phyloP scores from a whole-genome alignment of 2,888 invertebrate genomes.

The Allygus modestus region DNA sequence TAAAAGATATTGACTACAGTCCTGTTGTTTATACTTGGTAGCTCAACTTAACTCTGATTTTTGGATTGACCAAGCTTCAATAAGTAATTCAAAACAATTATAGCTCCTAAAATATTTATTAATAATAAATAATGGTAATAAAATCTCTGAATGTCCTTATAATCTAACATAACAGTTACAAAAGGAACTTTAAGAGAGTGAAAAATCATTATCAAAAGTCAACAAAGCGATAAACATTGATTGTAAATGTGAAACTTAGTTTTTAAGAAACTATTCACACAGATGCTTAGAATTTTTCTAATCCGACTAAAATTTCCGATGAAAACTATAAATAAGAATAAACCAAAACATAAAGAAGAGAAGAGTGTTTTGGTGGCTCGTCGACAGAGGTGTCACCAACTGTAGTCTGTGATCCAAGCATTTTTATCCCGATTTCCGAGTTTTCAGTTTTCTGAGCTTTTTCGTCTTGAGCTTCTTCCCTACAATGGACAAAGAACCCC shows the following conservation, averaged over 20 bases:
- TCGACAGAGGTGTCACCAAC: slow-evolving; percentile 48
- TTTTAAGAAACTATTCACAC: neutral
- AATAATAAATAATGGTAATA: neutral
- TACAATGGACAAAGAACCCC: slow-evolving; percentile 49
- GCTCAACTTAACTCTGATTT: too few species aligned
- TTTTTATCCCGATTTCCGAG: slow-evolving; percentile 53
- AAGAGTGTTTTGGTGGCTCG: slow-evolving; percentile 42
- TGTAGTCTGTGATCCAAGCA: slow-evolving; percentile 60
- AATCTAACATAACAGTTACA: neutral
- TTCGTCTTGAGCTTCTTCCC: slow-evolving; percentile 57
- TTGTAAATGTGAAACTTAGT: neutral
- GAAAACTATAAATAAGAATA: slow-evolving; percentile 35
- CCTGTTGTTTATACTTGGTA: too few species aligned
- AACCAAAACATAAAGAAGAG: slow-evolving; percentile 42
- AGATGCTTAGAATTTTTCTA: neutral
- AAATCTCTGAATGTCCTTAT: neutral
- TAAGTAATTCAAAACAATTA: too few species aligned
- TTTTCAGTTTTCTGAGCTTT: slow-evolving; percentile 51
- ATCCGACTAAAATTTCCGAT: slow-evolving; percentile 9
- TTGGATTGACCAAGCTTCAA: too few species aligned
- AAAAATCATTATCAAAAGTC: neutral
- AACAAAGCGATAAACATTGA: neutral
- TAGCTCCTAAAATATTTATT: too few species aligned
- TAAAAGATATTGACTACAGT: too few species aligned
- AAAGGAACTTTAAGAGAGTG: slow-evolving; percentile 21